Evolutionary conservation across 1,140 invertebrate species (phyloP), one percentile per base, ranked within the genome.

Genomic region (Linepithema humile): DNA sequence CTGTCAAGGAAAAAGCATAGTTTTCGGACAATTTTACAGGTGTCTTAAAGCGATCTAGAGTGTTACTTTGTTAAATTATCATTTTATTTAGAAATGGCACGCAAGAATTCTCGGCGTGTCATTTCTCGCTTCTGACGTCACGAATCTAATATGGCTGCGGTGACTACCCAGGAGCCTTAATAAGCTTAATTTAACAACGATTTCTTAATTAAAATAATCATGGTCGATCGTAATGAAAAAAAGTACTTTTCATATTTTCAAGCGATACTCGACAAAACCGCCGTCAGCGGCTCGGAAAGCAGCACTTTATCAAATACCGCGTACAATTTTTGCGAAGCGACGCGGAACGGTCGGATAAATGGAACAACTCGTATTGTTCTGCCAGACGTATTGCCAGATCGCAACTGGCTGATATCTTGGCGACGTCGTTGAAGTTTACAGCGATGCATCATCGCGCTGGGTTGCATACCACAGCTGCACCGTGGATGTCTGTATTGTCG

Each of bases 391-490:
- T 55, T 69, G 62, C 35, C 64, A 43, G 75, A 80, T 80, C 48
- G 48, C 64, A 80, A 43, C 17, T 35, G 38, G 50, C 48, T 80
- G 75, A 80, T 80, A 80, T 40, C 75, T 80, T 80, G 64, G 64
- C 75, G 75, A 80, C 64, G 75, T 70, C 7, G 64, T 23, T 55
- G 64, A 80, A 80, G 64, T 80, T 80, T 80, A 55, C 64, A 80
- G n/a, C 48, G 75, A 80, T 80, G 45, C 48, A 70, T 80, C 64
- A 80, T n/a, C 64, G 48, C 75, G 32, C 55, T 23, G 38, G 10
- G 17, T 40, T 80, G 64, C 50, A 75, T 64, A 48, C 57, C 72
- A 23, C 75, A 67, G 35, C 17, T 53, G 75, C 32, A 29, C 35
- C 75, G 35, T 29, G 48, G 23, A 78, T 23, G 45, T n/a, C 35